Evolutionary conservation across 2,888 invertebrate species (phyloP), one percentile per base, ranked within the genome.

Genomic region (Morpho deidamia): DNA sequence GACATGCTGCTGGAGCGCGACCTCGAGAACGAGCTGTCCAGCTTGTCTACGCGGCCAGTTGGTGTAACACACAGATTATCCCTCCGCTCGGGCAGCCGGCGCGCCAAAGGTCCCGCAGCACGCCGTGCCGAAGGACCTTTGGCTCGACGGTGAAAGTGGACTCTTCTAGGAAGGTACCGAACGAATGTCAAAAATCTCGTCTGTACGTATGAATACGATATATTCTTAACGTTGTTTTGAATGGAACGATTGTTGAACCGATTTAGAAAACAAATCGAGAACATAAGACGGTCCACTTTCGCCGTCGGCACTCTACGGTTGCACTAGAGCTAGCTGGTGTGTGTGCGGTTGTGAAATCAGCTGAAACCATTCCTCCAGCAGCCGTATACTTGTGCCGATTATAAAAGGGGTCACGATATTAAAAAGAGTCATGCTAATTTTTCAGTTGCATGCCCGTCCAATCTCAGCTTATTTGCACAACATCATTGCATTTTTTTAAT

Each of bases 1-100:
- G 98, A 98, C 95, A 98, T 98, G 87, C 97, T 97, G 85, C 98
- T 98, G 83, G 97, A 98, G 76, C 98, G 93, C 68, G 98, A 99
- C 82, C 98, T 93, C 73, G 97, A 97, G 91, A 98, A 98, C 71
- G 97, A 96, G 86, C 95, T 96, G 92, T 98, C 98, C 93, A 97
- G 92, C 92, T 97, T 97, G 92, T 98, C 98, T 98, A 93, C 91
- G 90, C 95, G 94, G 90, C 94, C 94, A 79, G 83, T 81, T 73
- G 75, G 74, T 73, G 78, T 73, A 84, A 72, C 74, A 74, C 61
- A 67, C 65, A 69, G 71, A 72, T 83, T 81, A 84, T 74, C 70
- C 70, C 71, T 71, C 76, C 71, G 66, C 45, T 47, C 51, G 49
- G 43, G 50, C 39, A 12, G 39, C 42, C 44, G 40, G 14, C 33